These are phyloP conservation scores for Campoplex capitator DNA, from an alignment of 2,888 invertebrate species.

Conservation along the genomic window DNA sequence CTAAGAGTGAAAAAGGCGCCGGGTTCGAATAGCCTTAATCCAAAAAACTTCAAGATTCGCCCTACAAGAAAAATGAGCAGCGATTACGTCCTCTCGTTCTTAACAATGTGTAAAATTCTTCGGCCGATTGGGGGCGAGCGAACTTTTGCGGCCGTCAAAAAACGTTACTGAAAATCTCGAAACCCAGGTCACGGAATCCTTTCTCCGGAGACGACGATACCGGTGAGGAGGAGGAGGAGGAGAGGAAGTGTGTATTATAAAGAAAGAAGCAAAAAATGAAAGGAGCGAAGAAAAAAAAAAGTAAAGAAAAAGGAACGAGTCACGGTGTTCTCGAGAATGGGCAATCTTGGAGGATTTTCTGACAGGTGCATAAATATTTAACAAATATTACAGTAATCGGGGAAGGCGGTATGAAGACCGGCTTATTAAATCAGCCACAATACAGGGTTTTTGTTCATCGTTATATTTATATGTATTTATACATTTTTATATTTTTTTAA, in stretches of 20 bases:
- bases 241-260: too few species aligned
- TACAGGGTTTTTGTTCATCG: slow-evolving; percentile 37
- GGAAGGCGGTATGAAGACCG: slow-evolving; percentile 51
- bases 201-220: background rate
- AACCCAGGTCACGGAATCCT: slow-evolving; percentile 58
- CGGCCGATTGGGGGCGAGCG: background rate
- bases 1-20: slow-evolving; percentile 4
- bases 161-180: slow-evolving; percentile 58
- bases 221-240: slow-evolving; percentile 26
- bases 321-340: slow-evolving; percentile 31
- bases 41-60: background rate
- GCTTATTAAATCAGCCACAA: slow-evolving; percentile 49
- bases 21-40: background rate
- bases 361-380: slow-evolving; percentile 69
- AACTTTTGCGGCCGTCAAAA: slow-evolving; percentile 38
- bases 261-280: slow-evolving; percentile 26
- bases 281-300: too few species aligned
- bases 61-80: background rate
- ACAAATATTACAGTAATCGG: slow-evolving; percentile 65
- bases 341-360: slow-evolving; percentile 55
- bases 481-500: slow-evolving; percentile 12
- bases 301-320: slow-evolving; percentile 69
- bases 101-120: background rate
- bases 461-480: slow-evolving; percentile 10
- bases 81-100: slow-evolving; percentile 18